Percentiles rank a stretch among this genome's conserved stretches.
phyloP scores from a whole-genome alignment of 2,888 invertebrate species.

The Cabera pusaria region DNA sequence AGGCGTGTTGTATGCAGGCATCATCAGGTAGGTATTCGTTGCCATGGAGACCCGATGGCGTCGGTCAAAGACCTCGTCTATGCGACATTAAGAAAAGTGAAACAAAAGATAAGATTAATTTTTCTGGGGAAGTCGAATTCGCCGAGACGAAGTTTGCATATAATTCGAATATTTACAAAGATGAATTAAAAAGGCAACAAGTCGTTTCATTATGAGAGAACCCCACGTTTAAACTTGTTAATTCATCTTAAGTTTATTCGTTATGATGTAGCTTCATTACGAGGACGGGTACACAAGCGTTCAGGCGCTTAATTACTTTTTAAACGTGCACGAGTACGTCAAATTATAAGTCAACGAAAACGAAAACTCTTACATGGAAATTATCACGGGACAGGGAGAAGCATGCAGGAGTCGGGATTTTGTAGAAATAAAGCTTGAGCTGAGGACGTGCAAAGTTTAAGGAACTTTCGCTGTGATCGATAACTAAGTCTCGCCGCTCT shows the following conservation, averaged over 20 bases:
- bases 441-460: conserved; percentile 28
- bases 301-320: conserved; percentile 46
- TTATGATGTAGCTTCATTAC: conserved; percentile 48
- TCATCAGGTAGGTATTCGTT: conserved; percentile 64
- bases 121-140: conserved; percentile 55
- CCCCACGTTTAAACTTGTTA: conserved; percentile 44
- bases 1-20: conserved; percentile 48
- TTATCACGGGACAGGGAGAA: conserved; percentile 14
- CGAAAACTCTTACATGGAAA: conserved; percentile 18
- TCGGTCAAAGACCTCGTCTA: conserved; percentile 74
- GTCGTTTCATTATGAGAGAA: conserved; percentile 42
- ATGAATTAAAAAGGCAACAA: conserved; percentile 41
- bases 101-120: conserved; percentile 67
- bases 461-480: conserved; percentile 30
- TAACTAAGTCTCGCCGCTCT: conserved; percentile 23
- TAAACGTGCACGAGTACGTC: conserved; percentile 27
- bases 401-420: conserved; percentile 9
- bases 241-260: conserved; percentile 56
- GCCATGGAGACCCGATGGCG: conserved; percentile 65
- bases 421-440: conserved; percentile 23
- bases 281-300: conserved; percentile 40
- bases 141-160: conserved; percentile 41
- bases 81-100: conserved; percentile 66
- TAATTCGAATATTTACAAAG: conserved; percentile 38
- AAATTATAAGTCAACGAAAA: conserved; percentile 30